Conservation (phyloP, 1,140 invertebrate species). For the Platorchestia sp. region DNA sequence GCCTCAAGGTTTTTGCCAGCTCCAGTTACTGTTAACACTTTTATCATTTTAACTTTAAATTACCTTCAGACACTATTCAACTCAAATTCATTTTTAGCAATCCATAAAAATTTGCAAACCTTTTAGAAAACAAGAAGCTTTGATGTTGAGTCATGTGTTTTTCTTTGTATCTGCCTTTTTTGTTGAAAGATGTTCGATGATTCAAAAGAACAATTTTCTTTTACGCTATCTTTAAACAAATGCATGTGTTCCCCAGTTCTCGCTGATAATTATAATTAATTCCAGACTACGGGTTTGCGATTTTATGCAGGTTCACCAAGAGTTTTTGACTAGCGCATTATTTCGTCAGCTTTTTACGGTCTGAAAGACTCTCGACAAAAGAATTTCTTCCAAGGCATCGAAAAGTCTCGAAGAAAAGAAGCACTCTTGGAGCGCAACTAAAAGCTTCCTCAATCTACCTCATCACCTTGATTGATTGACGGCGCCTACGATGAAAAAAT, state of each 20-base stretch:
- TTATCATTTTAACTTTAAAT: no score
- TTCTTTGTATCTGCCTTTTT: no score
- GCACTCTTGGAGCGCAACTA: conserved; percentile 31
- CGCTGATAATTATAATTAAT: background rate
- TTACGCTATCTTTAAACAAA: background rate
- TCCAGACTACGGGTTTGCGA: background rate
- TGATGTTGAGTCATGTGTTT: no score
- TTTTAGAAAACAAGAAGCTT: no score
- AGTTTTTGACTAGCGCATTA: background rate
- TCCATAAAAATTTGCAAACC: no score
- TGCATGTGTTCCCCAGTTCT: background rate
- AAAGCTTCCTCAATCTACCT: conserved; percentile 53
- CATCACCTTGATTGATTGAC: conserved; percentile 53
- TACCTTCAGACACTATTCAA: no score
- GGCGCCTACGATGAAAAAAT: conserved; percentile 38
- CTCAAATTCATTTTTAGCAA: no score
- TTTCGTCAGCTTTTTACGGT: background rate
- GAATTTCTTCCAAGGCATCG: conserved; percentile 20
- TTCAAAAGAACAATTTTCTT: no score
- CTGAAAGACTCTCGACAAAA: background rate
- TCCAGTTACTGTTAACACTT: no score
- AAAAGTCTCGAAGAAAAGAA: conserved; percentile 16
- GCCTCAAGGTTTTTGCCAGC: no score
- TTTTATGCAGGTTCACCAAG: background rate
- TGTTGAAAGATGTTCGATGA: no score